Percentiles rank a stretch among this genome's conserved stretches.
phyloP scores from a whole-genome alignment of 1,140 invertebrate genomes.

The Drosophila biarmipes region DNA sequence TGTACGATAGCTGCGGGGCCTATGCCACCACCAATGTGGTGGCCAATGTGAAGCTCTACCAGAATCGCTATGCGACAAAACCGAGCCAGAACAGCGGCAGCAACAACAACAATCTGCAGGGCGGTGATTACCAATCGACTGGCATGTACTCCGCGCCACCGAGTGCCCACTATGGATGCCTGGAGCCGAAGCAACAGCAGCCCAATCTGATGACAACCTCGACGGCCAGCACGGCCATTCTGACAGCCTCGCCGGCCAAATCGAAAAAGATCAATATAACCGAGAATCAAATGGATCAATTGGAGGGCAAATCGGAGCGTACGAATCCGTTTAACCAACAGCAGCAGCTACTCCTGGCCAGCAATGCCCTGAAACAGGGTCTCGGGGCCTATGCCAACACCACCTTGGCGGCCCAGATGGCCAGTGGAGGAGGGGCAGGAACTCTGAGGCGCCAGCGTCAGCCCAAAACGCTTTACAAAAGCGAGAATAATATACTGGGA shows the following conservation, averaged over 20 bases:
- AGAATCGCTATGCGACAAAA: conserved; percentile 78
- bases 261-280: conserved; percentile 82
- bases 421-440: conserved; percentile 72
- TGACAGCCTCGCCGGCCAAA: conserved; percentile 67
- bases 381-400: conserved; percentile 80
- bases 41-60: conserved; percentile 83
- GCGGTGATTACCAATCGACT: conserved; percentile 72
- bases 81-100: conserved; percentile 33
- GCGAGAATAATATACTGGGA: conserved; percentile 81
- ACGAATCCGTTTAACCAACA: conserved; percentile 79
- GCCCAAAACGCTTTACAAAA: conserved; percentile 80
- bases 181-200: conserved; percentile 50
- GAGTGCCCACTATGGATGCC: conserved; percentile 77
- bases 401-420: conserved; percentile 76
- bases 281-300: conserved; percentile 83
- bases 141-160: conserved; percentile 82
- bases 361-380: conserved; percentile 79
- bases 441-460: conserved; percentile 79
- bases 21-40: conserved; percentile 84
- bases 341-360: conserved; percentile 75
- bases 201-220: conserved; percentile 74
- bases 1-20: conserved; percentile 84
- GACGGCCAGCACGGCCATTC: conserved; percentile 74
- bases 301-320: conserved; percentile 57
- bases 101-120: conserved; percentile 63